Percentiles rank a stretch among this genome's conserved stretches.
These are phyloP conservation scores for Pseudomugil tenellus DNA, from an alignment of 2,797 vertebrate species.

Conservation along the genomic window DNA sequence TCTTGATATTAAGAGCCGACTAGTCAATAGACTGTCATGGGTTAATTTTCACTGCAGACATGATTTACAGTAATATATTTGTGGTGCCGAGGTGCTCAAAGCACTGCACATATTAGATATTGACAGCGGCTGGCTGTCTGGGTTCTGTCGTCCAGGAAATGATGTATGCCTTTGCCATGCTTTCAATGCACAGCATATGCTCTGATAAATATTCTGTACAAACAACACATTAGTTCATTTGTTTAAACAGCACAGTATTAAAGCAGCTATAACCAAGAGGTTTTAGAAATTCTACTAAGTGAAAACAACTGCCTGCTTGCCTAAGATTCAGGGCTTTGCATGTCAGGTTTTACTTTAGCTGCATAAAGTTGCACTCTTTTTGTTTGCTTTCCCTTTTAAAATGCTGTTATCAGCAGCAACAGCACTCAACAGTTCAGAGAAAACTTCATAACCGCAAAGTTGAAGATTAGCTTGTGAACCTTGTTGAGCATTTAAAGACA, in stretches of 20 bases:
- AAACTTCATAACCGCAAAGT: background rate
- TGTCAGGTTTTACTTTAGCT: background rate
- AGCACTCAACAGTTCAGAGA: background rate
- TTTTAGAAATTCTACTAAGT: background rate
- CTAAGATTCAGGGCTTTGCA: background rate
- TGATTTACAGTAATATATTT: conserved; percentile 33
- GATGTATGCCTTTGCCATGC: conserved; percentile 15
- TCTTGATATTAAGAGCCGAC: conserved; percentile 34
- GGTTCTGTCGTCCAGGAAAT: conserved; percentile 21
- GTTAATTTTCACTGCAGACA: conserved; percentile 31
- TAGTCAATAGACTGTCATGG: conserved; percentile 46
- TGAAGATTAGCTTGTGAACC: background rate
- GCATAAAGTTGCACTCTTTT: background rate
- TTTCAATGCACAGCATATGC: conserved; percentile 18
- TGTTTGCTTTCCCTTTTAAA: conserved; percentile 6
- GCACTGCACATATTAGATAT: conserved; percentile 22
- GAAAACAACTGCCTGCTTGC: background rate
- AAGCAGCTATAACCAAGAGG: background rate
- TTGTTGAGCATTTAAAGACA: background rate
- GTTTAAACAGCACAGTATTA: background rate
- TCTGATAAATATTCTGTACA: conserved; percentile 9
- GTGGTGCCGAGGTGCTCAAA: conserved; percentile 35
- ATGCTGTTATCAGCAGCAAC: background rate
- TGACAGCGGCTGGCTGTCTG: conserved; percentile 44
- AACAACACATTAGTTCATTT: background rate